Conservation (phyloP, 2,113 vertebrate species). For the Ictidomys tridecemlineatus region DNA sequence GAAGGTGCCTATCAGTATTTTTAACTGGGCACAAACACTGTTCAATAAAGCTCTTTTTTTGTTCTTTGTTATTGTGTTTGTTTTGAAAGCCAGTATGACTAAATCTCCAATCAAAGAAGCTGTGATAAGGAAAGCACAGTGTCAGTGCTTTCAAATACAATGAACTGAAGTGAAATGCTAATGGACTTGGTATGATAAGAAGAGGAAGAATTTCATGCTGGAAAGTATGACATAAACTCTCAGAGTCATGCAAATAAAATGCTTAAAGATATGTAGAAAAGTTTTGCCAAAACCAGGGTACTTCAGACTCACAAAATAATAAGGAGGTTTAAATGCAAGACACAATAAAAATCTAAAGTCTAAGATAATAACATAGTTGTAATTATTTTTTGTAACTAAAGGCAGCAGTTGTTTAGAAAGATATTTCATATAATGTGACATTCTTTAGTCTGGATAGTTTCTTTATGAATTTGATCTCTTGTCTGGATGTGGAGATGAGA, state of each 20-base stretch:
- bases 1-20: not conserved
- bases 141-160: not conserved
- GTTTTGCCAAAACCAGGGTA: not conserved
- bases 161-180: not conserved
- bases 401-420: not conserved
- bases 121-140: not conserved
- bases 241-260: not conserved
- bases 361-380: not conserved
- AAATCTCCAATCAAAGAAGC: not conserved
- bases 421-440: not conserved
- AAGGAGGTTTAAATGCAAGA: not conserved
- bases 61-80: not conserved
- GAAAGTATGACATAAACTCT: not conserved
- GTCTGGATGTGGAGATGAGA: not conserved
- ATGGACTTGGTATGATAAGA: not conserved
- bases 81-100: not conserved
- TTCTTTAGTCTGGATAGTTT: not conserved
- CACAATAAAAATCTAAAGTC: not conserved
- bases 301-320: not conserved
- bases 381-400: not conserved
- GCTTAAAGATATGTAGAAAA: not conserved
- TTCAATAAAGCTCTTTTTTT: not conserved
- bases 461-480: not conserved
- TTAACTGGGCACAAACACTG: not conserved
- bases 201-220: not conserved